Evolutionary conservation across 2,888 invertebrate genomes (phyloP), one percentile per base, ranked within the genome.

Genomic region (Acrocera orbiculus): DNA sequence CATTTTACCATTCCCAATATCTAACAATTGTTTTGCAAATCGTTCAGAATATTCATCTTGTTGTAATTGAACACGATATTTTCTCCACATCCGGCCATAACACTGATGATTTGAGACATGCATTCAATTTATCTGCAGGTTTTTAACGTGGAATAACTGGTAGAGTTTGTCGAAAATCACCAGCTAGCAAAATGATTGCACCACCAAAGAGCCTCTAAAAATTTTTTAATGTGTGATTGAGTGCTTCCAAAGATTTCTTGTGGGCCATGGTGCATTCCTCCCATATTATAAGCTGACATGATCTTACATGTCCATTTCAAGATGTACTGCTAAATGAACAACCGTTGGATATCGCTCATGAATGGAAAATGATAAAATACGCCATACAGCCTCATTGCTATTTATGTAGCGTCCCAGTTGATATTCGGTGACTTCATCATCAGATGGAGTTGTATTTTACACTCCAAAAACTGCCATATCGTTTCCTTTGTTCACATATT

Each of bases 211-310:
- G 8, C 7, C 15, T 31, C 15, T 44, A 40, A 16, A 47, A 26
- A 44, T 50, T 43, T 44, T 43, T 30, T 24, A 47, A 30, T 27
- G 45, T 48, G 38, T 44, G 37, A 32, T 49, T 28, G 9, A 49
- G 36, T 34, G 47, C 48, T 38, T 47, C 48, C 16, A 48, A 41
- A 37, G 44, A 37, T 29, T 43, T 40, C 43, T 46, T 48, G 29
- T 49, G 47, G 16, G 46, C 44, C 48, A 50, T 49, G 34, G 46
- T 48, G 36, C 44, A 45, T 39, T 47, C 44, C 37, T 45, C 43
- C 46, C 47, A 49, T 32, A 53, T 35, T 13, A 52, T 49, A 17
- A 52, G 36, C 41, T 42, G n/a, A n/a, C n/a, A n/a, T n/a, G n/a
- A n/a, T n/a, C n/a, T n/a, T n/a, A n/a, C n/a, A n/a, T n/a, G n/a